phyloP scores from a whole-genome alignment of 2,797 vertebrate species.

The Dermochelys coriacea region DNA sequence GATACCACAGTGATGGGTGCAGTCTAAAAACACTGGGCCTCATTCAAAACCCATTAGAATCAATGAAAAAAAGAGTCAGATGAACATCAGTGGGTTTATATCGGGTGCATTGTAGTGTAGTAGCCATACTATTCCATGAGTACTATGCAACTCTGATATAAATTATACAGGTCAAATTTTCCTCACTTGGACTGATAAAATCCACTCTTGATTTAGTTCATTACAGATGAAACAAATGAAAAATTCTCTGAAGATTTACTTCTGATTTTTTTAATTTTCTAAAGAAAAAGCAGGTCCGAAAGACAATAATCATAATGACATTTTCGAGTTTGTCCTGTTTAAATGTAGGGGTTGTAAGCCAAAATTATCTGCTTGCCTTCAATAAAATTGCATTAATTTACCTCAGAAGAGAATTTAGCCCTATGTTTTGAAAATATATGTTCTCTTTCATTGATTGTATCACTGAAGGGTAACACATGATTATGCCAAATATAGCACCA shows the following conservation, averaged over 20 bases:
- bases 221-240: not conserved
- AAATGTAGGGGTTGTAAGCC: not conserved
- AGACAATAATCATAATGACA: not conserved
- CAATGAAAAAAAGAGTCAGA: not conserved
- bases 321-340: not conserved
- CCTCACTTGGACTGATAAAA: not conserved
- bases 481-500: not conserved
- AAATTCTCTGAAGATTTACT: not conserved
- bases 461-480: not conserved
- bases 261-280: not conserved
- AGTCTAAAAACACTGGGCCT: constrained; percentile 50
- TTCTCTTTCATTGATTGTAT: not conserved
- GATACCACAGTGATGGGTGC: constrained; percentile 9
- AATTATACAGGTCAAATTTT: not conserved
- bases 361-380: constrained; percentile 41
- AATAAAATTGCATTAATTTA: not conserved
- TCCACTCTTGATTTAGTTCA: not conserved
- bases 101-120: not conserved
- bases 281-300: constrained; percentile 1
- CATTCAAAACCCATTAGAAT: constrained; percentile 49
- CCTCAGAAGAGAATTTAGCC: constrained; percentile 6
- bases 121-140: not conserved
- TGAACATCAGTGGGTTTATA: constrained; percentile 18
- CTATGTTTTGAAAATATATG: not conserved
- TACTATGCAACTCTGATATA: not conserved